Evolutionary conservation across 2,888 invertebrate genomes (phyloP).

Genomic region (Argyresthia albistria): DNA sequence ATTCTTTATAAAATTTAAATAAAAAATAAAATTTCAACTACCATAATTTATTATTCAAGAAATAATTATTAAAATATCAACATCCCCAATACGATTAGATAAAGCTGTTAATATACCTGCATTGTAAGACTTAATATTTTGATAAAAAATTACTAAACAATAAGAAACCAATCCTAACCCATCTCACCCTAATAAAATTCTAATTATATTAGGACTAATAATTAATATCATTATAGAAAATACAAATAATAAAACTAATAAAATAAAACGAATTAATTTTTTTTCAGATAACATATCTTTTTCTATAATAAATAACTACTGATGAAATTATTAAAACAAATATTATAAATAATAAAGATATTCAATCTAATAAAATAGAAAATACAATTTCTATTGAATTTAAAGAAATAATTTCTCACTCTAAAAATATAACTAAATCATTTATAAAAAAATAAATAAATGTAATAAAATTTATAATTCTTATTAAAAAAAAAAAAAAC

Average conservation of each 20-base stretch:
- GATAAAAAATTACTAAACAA: slow-evolving; percentile 81
- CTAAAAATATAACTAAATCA: slow-evolving; percentile 59
- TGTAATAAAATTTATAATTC: slow-evolving; percentile 44
- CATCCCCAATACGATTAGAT: slow-evolving; percentile 83
- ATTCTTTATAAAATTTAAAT: slow-evolving; percentile 59
- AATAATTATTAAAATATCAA: slow-evolving; percentile 75
- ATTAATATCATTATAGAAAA: slow-evolving; percentile 78
- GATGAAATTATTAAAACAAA: slow-evolving; percentile 78
- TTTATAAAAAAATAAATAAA: slow-evolving; percentile 58
- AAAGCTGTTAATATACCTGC: slow-evolving; percentile 81
- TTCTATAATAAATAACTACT: slow-evolving; percentile 76
- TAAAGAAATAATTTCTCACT: slow-evolving; percentile 68
- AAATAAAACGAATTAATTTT: slow-evolving; percentile 75
- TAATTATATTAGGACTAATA: slow-evolving; percentile 78
- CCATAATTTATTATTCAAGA: slow-evolving; percentile 70
- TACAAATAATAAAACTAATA: slow-evolving; percentile 77
- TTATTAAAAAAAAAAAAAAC: slow-evolving; percentile 59
- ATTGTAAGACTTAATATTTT: slow-evolving; percentile 78
- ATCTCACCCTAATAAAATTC: slow-evolving; percentile 81
- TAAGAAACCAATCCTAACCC: slow-evolving; percentile 80
- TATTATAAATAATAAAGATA: slow-evolving; percentile 75
- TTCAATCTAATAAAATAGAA: slow-evolving; percentile 76
- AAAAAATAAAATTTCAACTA: slow-evolving; percentile 68
- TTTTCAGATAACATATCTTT: slow-evolving; percentile 72
- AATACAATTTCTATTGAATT: slow-evolving; percentile 60